Base-by-base conservation (phyloP, 2,888 invertebrate genomes). In the Penaeus monodon region DNA sequence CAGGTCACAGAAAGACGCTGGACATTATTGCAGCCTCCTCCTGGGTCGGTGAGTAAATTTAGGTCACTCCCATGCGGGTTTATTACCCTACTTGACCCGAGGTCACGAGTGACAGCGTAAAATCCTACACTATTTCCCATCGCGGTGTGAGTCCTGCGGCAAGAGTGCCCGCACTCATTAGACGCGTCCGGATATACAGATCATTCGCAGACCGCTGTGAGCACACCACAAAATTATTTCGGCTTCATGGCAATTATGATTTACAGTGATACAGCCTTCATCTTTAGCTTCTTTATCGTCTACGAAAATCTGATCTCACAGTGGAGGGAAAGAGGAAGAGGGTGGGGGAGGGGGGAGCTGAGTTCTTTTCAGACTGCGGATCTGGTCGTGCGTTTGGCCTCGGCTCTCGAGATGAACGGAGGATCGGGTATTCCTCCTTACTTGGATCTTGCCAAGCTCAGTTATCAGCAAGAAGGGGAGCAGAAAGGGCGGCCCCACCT, bases 51-150 rank as follows among this genome's bases (percentile, higher is more conserved):
- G n/a, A 83, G 79, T 7, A 83, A 22, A 27, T 79, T 64, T 8
- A 87, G 38, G 64, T 87, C 83, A 29, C 78, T 70, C 14, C 64
- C 27, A n/a, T 29, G 38, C 17, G 86, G 83, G 66, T 57, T 87
- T 65, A 74, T 27, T 24, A 83, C 79, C 44, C 86, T 83, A 24
- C 73, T 64, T 22, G 83, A 68, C 22, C 64, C 64, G 38, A 83
- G 83, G 24, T 87, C 83, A 22, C 76, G 79, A 12, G 83, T 49
- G n/a, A 87, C 83, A 65, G 81, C 63, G 49, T 87, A 87, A 78
- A 82, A 87, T 1, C 86, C 86, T n/a, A 87, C 86, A 38, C 86
- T 87, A 73, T 87, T 87, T n/a, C 86, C 86, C 86, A 87, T 87
- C 29, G 22, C 70, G 80, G 38, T 64, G 20, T 27, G 12, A n/a